A percentile compares a stretch with the other conserved stretches of the same genome.
Evolutionary conservation across 1,140 invertebrate genomes (phyloP).

Genomic region (Apis dorsata): DNA sequence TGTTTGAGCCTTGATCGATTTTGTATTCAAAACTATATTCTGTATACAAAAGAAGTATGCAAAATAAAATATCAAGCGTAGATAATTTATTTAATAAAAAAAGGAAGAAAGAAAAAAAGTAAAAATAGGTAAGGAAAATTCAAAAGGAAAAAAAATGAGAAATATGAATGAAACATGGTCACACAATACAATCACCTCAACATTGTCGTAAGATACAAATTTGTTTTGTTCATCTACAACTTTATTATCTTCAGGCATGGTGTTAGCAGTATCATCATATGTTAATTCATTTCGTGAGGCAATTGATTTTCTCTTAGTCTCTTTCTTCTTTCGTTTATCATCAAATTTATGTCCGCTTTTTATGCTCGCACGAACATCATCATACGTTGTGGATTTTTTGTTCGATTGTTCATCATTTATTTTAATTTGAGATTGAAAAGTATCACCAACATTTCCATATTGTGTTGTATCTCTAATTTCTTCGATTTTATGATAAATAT

Average conservation of each 20-base stretch:
- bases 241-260: constrained; percentile 1
- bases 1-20: constrained; percentile 4
- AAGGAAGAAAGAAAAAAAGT: no score
- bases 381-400: constrained; percentile 24
- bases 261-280: constrained; percentile 66
- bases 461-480: constrained; percentile 64
- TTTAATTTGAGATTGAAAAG: constrained; percentile 56
- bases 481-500: constrained; percentile 76
- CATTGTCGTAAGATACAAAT: constrained; percentile 48
- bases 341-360: constrained; percentile 3
- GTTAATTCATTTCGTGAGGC: constrained; percentile 39
- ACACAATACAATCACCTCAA: constrained; percentile 22
- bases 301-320: not conserved
- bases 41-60: not conserved
- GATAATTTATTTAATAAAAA: not conserved
- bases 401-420: not conserved
- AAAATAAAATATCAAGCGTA: no score
- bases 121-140: not conserved
- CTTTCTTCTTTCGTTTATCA: constrained; percentile 1
- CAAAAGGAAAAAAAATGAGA: no score
- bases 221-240: not conserved
- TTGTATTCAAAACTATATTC: constrained; percentile 10
- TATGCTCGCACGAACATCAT: constrained; percentile 37
- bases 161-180: not conserved
- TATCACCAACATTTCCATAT: constrained; percentile 65